phyloP scores from a whole-genome alignment of 1,140 invertebrate species.

The Papilio polytes region DNA sequence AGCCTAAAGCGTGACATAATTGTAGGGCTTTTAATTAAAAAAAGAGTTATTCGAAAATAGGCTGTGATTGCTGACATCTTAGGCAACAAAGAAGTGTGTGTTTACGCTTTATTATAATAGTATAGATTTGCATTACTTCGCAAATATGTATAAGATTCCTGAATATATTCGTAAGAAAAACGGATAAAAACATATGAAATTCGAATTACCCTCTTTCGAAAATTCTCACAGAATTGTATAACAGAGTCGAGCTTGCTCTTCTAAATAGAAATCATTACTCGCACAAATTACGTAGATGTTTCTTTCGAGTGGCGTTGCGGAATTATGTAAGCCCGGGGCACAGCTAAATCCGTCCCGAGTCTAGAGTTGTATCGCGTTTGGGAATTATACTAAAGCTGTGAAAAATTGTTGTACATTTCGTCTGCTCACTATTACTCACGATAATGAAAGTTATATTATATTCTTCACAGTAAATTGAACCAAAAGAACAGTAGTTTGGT shows the following conservation, averaged over 20 bases:
- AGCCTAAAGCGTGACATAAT: no score
- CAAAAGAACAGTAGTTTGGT: no score
- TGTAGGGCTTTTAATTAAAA: no score
- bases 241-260: background rate
- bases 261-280: slow-evolving; percentile 17
- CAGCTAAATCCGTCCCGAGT: background rate
- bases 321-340: background rate
- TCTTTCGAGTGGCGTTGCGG: background rate
- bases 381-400: slow-evolving; percentile 14
- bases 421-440: background rate
- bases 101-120: no score
- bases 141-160: no score
- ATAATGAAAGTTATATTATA: background rate
- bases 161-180: no score
- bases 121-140: no score
- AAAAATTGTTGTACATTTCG: slow-evolving; percentile 11
- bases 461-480: background rate
- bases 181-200: no score
- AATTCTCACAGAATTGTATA: background rate
- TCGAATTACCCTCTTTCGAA: background rate
- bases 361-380: slow-evolving; percentile 4
- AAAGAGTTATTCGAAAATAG: no score
- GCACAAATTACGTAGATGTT: slow-evolving; percentile 23
- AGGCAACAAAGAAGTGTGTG: no score
- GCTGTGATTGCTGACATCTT: no score